phyloP scores from a whole-genome alignment of 2,797 vertebrate species.

The Hippocampus kuda region DNA sequence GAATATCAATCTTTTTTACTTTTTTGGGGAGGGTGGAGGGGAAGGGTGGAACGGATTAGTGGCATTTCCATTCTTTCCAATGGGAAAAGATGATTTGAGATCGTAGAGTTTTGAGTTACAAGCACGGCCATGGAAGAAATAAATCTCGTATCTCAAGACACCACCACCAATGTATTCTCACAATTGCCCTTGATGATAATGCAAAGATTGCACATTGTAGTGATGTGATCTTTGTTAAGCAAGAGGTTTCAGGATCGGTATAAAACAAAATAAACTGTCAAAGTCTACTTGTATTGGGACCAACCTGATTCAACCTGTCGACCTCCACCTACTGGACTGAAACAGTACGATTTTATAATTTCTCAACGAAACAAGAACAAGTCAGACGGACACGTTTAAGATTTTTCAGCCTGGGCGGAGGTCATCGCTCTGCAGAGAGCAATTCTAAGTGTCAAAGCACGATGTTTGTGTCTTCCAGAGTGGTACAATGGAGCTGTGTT shows the following conservation, averaged over 20 bases:
- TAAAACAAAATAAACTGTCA: neutral
- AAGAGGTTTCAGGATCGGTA: neutral
- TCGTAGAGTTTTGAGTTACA: no score
- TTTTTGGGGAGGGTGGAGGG: no score
- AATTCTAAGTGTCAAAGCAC: neutral
- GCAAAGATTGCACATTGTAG: neutral
- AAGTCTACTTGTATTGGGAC: neutral
- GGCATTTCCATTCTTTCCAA: no score
- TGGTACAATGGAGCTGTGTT: constrained; percentile 2
- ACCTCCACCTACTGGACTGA: neutral
- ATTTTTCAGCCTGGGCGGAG: neutral
- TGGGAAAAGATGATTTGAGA: no score
- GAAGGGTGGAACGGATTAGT: no score
- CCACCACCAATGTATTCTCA: no score
- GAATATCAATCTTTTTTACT: no score
- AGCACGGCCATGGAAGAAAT: no score
- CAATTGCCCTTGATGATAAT: no score
- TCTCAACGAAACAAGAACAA: neutral
- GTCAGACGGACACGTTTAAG: neutral
- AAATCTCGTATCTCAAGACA: no score
- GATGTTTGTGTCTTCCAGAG: neutral
- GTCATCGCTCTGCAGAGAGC: neutral
- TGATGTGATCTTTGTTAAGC: neutral
- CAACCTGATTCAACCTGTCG: neutral
- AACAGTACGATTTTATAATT: neutral